These are phyloP conservation scores for Orius insidiosus DNA, from an alignment of 1,140 invertebrate genomes.

Conservation along the genomic window DNA sequence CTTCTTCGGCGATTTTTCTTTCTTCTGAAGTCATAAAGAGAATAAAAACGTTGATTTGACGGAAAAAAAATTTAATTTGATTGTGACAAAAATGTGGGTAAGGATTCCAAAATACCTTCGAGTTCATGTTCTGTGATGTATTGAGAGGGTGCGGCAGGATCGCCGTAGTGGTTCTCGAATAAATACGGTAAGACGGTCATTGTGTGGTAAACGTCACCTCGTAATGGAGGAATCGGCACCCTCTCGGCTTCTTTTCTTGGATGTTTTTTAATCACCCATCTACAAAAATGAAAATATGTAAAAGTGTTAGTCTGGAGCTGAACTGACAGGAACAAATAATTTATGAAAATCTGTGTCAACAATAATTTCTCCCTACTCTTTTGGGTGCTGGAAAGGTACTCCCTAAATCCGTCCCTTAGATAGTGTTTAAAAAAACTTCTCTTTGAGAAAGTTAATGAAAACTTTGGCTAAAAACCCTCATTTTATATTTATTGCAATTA, in stretches of 20 bases:
- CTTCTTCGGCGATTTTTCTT: conserved; percentile 26
- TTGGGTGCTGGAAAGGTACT: too few relatives aligned
- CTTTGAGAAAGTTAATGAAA: too few relatives aligned
- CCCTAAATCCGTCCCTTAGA: too few relatives aligned
- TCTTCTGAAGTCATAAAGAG: conserved; percentile 27
- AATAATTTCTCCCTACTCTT: too few relatives aligned
- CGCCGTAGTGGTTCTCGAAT: conserved; percentile 65
- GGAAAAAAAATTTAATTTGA: conserved; percentile 17
- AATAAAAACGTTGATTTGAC: conserved; percentile 18
- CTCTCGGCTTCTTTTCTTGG: conserved; percentile 34
- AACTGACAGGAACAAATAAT: too few relatives aligned
- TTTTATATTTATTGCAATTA: too few relatives aligned
- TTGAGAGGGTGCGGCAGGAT: conserved; percentile 26
- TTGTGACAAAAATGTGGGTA: conserved; percentile 15
- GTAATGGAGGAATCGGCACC: conserved; percentile 52
- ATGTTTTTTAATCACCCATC: conserved; percentile 62
- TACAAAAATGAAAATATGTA: too few relatives aligned
- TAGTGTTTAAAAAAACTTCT: too few relatives aligned
- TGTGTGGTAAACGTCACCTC: conserved; percentile 53
- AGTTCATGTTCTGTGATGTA: conserved; percentile 56
- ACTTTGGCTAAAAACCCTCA: too few relatives aligned
- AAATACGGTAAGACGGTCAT: conserved; percentile 86
- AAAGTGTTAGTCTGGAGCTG: too few relatives aligned
- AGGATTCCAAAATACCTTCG: conserved; percentile 36
- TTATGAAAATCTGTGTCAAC: too few relatives aligned